Evolutionary conservation across 2,113 vertebrate species (phyloP), one percentile per base, ranked within the genome.

Genomic region (Archocentrus centrarchus): DNA sequence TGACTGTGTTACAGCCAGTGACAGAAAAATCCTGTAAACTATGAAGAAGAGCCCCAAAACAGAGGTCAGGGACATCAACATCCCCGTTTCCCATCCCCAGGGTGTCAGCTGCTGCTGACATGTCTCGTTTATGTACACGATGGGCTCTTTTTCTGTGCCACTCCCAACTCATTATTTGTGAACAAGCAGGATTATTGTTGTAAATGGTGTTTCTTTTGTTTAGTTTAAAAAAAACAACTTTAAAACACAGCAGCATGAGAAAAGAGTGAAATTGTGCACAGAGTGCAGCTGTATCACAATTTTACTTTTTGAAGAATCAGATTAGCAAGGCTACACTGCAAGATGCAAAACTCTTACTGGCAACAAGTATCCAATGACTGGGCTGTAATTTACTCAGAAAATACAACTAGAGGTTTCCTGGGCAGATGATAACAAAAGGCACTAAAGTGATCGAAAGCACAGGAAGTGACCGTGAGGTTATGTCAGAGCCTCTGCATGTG

Each of bases 321-420:
- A 47, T 47, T 47, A 0, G 2, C 6, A 0, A 64, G 62, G 11
- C n/a, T 64, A n/a, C n/a, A n/a, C n/a, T n/a, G n/a, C n/a, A n/a
- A n/a, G n/a, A n/a, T n/a, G n/a, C n/a, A 22, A 70, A 30, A 50
- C 24, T 68, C 0, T 27, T 44, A 44, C 11, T 47, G 14, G 22
- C 44, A 68, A 11, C 15, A 30, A 4, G 9, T 68, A 30, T 68
- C 41, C 0, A 44, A 0, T 27, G 22, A 18, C 22, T 68, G 47
- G 5, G 17, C 47, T 5, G 5, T 68, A 18, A 47, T 50, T 30
- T 68, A 18, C 41, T 68, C 41, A 30, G 22, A 0, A 11, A 0
- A 68, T 27, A 47, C 4, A 68, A 47, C 0, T 3, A 68, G 39
- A 7, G 11, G 41, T 44, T 44, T 44, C 41, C 22, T 27, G 41